Evolutionary conservation across 2,888 invertebrate genomes (phyloP).

Genomic region (Amiota mariae): DNA sequence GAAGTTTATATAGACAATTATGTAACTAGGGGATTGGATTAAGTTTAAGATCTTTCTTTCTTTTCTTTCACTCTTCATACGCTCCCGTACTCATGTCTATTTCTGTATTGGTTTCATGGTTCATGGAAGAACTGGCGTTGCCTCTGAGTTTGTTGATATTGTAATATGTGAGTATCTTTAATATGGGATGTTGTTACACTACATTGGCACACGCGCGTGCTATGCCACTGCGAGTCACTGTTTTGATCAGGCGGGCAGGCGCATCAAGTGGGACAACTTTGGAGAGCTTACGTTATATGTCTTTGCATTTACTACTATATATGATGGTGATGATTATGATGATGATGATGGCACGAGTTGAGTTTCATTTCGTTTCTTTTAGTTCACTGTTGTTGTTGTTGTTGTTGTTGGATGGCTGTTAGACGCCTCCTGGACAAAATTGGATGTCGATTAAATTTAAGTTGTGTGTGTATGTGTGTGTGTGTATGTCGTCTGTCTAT

Average conservation of each 20-base stretch:
- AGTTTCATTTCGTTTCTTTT: background rate
- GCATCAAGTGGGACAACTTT: background rate
- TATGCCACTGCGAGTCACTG: constrained; percentile 62
- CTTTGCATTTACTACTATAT: background rate
- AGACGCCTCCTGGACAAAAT: constrained; percentile 29
- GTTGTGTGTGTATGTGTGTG: constrained; percentile 1
- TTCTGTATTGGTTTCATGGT: too few relatives aligned
- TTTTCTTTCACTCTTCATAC: too few relatives aligned
- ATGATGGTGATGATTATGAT: constrained; percentile 24
- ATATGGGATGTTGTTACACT: constrained; percentile 71
- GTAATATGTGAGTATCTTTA: constrained; percentile 64
- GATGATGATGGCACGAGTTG: constrained; percentile 36
- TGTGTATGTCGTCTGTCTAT: background rate
- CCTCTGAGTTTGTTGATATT: too few relatives aligned
- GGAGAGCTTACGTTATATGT: constrained; percentile 13
- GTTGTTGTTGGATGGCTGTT: constrained; percentile 17
- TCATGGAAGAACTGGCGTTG: too few relatives aligned
- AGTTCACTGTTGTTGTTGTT: constrained; percentile 21
- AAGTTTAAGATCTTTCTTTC: too few relatives aligned
- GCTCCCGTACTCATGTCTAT: too few relatives aligned
- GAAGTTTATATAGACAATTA: too few relatives aligned
- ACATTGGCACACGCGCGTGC: constrained; percentile 72
- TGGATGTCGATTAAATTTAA: background rate
- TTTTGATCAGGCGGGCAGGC: background rate
- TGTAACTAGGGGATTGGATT: too few relatives aligned